Evolutionary conservation across 1,140 invertebrate species (phyloP), one percentile per base, ranked within the genome.

Genomic region (Brachionus manjavacas): DNA sequence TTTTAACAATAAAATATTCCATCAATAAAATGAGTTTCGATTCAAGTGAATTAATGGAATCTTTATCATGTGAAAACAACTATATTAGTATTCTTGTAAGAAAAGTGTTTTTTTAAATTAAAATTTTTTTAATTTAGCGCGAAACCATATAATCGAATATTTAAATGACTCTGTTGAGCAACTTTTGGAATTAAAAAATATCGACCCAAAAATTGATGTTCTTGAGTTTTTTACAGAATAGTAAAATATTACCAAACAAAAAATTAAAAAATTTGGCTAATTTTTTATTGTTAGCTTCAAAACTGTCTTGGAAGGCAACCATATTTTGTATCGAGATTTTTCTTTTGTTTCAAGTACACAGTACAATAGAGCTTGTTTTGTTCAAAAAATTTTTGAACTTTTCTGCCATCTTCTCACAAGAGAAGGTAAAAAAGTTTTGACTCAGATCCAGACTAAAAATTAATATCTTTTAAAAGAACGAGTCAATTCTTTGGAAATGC

Each of bases 311-410:
- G 87, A 88, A 86, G 89, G 89, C 3, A 89, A 88, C 81, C 89
- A 89, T 83, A 87, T 87, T 16, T 87, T 90, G 86, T 89, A 89
- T 84, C 83, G 89, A 85, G 89, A 89, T 23, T 89, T 86, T 78
- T 84, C 78, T 55, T 90, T 88, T 85, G 87, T 90, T 31, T 86
- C 85, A 31, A 83, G 86, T 16, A 90, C 89, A 28, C 87, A 88
- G 43, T 88, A 89, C 84, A 90, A 89, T 84, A 85, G 89, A 85
- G 86, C 87, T 7, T 89, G 88, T 11, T 90, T 90, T 87, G 87
- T 90, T 7, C 80, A 85, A 25, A 84, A 88, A 6, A 89, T 90
- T 85, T 89, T 88, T 87, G 88, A 88, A 85, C 88, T 88, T 85
- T 90, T 87, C 80, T 84, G 86, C 72, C 87, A 88, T 64, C 87